Evolutionary conservation across 1,140 invertebrate species (phyloP).

Genomic region (Metopolophium dirhodum): DNA sequence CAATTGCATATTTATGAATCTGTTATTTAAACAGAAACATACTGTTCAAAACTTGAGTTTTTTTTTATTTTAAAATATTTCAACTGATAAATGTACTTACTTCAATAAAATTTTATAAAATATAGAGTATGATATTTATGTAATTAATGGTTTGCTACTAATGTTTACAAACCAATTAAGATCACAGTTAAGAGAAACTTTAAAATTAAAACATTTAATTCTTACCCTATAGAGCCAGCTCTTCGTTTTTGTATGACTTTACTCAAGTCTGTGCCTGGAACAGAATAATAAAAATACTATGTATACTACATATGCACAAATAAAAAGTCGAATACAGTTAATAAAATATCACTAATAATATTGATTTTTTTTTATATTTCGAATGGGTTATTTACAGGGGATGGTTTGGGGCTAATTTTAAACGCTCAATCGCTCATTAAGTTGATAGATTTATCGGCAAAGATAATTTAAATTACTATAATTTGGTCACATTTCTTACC

Average conservation of each 20-base stretch:
- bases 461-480: not conserved
- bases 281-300: constrained; percentile 19
- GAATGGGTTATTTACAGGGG: not conserved
- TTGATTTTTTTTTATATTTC: constrained; percentile 15
- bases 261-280: constrained; percentile 69
- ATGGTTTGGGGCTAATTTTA: not conserved
- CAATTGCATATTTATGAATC: not conserved
- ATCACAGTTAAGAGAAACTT: no score
- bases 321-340: not conserved
- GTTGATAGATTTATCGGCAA: not conserved
- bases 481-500: constrained; percentile 64
- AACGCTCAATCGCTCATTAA: not conserved
- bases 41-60: not conserved
- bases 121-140: no score
- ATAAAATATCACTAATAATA: not conserved
- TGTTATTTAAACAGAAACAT: not conserved
- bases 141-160: not conserved
- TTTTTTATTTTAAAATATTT: no score
- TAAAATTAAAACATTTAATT: constrained; percentile 57
- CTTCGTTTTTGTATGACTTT: constrained; percentile 70
- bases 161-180: not conserved
- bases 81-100: no score
- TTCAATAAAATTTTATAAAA: no score
- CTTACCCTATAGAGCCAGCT: constrained; percentile 70
- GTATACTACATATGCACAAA: not conserved